Conservation (phyloP, 2,113 vertebrate genomes). For the Cygnus atratus region DNA sequence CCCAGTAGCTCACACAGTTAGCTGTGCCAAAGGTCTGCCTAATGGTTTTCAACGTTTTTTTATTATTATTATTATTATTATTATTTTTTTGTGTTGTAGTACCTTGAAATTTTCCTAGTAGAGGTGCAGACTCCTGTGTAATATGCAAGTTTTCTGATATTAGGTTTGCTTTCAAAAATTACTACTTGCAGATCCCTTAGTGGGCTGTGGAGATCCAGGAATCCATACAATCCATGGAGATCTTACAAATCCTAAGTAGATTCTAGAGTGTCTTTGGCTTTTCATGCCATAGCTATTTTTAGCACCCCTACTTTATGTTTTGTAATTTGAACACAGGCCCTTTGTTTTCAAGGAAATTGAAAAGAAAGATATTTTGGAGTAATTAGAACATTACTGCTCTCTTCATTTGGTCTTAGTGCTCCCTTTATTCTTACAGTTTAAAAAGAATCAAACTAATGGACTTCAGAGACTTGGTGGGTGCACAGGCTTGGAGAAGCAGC, state of each 20-base stretch:
- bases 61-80: background rate
- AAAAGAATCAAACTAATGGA: background rate
- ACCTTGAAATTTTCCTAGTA: background rate
- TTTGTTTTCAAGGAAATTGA: slow-evolving; percentile 45
- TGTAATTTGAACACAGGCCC: slow-evolving; percentile 13
- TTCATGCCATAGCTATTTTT: slow-evolving; percentile 40
- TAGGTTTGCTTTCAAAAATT: background rate
- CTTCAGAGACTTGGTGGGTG: slow-evolving; percentile 33
- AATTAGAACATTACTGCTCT: slow-evolving; percentile 38
- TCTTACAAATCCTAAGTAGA: background rate
- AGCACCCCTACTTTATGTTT: background rate
- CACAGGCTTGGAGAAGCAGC: background rate
- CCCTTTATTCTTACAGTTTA: background rate
- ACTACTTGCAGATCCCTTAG: background rate
- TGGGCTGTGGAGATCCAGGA: background rate
- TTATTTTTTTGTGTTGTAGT: background rate
- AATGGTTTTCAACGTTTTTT: background rate
- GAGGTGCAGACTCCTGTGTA: background rate
- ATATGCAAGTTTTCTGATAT: background rate
- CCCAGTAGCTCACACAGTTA: background rate
- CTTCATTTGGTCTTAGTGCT: background rate
- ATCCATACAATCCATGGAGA: background rate
- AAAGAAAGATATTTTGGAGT: slow-evolving; percentile 46
- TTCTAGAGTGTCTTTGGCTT: slow-evolving; percentile 6
- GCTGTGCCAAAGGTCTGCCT: background rate